phyloP scores from a whole-genome alignment of 2,113 vertebrate species.

The Leucoraja erinaceus region DNA sequence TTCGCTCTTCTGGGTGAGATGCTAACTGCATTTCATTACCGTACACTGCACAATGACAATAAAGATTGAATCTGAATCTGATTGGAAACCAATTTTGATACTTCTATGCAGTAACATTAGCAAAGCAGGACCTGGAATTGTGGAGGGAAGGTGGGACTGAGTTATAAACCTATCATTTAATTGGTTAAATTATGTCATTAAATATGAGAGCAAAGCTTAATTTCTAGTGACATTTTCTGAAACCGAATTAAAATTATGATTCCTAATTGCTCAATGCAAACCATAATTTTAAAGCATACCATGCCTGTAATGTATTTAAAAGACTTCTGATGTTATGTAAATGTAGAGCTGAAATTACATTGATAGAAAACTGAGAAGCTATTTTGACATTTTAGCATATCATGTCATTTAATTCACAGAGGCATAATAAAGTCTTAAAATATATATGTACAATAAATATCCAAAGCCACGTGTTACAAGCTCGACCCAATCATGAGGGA shows the following conservation, averaged over 20 bases:
- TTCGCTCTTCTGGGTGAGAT: no score
- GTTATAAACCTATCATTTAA: background rate
- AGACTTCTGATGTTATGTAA: background rate
- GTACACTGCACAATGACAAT: no score
- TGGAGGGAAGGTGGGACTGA: conserved; percentile 5
- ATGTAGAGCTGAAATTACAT: conserved; percentile 23
- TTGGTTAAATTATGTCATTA: background rate
- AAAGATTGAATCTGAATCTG: no score
- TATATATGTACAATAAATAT: background rate
- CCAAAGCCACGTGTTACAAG: background rate
- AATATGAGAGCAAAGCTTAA: background rate
- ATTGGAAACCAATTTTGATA: background rate
- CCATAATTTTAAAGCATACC: background rate
- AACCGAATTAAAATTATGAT: background rate
- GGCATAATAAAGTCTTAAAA: background rate
- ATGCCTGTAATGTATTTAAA: background rate
- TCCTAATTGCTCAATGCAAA: background rate
- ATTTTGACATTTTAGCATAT: background rate
- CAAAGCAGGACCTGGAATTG: background rate
- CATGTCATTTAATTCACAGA: background rate
- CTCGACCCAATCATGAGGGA: background rate
- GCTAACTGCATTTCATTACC: no score
- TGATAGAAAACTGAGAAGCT: background rate
- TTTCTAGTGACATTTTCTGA: background rate
- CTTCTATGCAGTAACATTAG: background rate